Evolutionary conservation across 2,797 vertebrate species (phyloP), one percentile per base, ranked within the genome.

Genomic region (Tiaroga cobitis): DNA sequence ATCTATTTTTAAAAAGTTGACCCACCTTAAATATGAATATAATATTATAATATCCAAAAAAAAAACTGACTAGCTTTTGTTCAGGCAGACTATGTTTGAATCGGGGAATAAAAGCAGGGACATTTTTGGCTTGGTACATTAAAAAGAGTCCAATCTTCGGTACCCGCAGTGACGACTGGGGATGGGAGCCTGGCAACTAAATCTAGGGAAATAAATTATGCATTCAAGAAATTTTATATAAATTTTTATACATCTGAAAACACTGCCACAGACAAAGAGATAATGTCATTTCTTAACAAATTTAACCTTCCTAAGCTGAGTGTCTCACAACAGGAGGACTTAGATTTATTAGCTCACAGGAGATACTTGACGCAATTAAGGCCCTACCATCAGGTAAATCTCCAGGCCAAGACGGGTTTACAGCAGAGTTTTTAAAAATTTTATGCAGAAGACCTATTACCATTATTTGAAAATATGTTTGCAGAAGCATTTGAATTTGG

Each of bases 161-260:
- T 43, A 11, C 9, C 41, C 11, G 41, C 8, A 43, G 41, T 43
- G 41, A 11, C 10, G 41, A 2, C 41, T 43, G 41, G 2, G 41
- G 41, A 43, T 43, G 41, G 41, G 10, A 43, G 41, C 41, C 9
- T 61, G 8, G 51, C 18, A 46, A 84, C 73, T 15, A 68, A 68
- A 32, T 29, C 29, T n/a, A 76, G 68, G 8, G 61, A 77, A 34
- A 84, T 84, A 13, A 84, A 84, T 68, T 9, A 78, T n/a, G 77
- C 21, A 34, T 77, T 84, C 4, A 78, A 41, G 73, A 24, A 32
- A 39, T 77, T 84, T 67, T 84, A 84, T 49, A 63, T 41, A 46
- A 63, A 77, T 67, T 56, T 84, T 8, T 77, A 77, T 7, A 51
- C 51, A 83, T 63, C 34, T 61, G 29, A 74, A 43, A 61, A 39